Evolutionary conservation across 2,888 invertebrate genomes (phyloP), one percentile per base, ranked within the genome.

Genomic region (Diadegma fenestrale): DNA sequence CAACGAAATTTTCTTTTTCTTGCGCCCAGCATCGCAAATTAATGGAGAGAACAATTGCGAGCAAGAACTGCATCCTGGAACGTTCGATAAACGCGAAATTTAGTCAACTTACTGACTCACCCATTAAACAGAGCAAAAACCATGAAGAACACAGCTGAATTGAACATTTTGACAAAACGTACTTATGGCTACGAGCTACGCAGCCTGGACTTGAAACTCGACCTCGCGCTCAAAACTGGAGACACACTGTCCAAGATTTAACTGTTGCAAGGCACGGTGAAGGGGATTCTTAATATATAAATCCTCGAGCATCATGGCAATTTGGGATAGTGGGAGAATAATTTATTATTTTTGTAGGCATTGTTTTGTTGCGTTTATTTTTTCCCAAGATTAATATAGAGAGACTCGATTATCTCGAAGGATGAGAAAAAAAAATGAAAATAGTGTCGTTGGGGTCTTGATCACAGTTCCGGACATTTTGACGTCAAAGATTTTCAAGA

Each of bases 181-280:
- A 17, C 8, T 33, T 43, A 79, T 30, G 30, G 6, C 12, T n/a
- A 5, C 41, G 30, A 45, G 61, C 19, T 26, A 45, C 75, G 17
- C 37, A 58, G 66, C 61, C 66, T 48, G 63, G 41, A 41, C 33
- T 75, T 43, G n/a, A 22, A 64, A 26, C 63, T 26, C 83, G 45
- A 63, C 71, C 76, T 64, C 71, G 58, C 71, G 58, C 66, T 43
- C 48, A 72, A 71, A 84, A 54, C 54, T n/a, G 58, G 63, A 79
- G 69, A 75, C 63, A 43, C 22, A 84, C 80, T 84, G 80, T 58
- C 76, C 48, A 37, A 76, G 51, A 30, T 71, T 63, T 45, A 14
- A 17, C 71, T 37, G 14, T 26, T 41, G 33, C 61, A 54, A 33
- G n/a, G n/a, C n/a, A n/a, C 66, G 26, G 80, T 80, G 77, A 84